Percentiles rank a stretch among this genome's conserved stretches.
Evolutionary conservation across 2,888 invertebrate species (phyloP).

Genomic region (Brassicogethes aeneus): DNA sequence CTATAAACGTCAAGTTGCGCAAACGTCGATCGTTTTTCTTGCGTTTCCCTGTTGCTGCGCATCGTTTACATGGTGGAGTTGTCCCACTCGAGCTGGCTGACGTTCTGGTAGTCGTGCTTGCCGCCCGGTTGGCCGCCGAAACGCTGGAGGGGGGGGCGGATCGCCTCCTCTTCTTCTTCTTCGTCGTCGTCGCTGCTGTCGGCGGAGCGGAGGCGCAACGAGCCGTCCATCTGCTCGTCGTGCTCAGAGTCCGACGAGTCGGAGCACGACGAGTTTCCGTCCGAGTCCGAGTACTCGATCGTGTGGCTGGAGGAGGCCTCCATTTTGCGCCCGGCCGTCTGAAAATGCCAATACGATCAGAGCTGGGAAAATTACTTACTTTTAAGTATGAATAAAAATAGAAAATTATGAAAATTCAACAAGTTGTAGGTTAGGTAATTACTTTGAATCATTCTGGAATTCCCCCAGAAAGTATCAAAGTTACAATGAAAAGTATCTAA

Average conservation of each 20-base stretch:
- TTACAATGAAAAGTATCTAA: too few relatives aligned
- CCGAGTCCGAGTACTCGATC: conserved; percentile 34
- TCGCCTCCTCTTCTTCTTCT: conserved; percentile 28
- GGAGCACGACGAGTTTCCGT: conserved; percentile 37
- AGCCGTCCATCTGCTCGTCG: conserved; percentile 35
- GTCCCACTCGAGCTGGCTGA: conserved; percentile 71
- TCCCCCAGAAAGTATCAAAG: too few relatives aligned
- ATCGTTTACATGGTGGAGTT: conserved; percentile 63
- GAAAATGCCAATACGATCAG: conserved; percentile 11
- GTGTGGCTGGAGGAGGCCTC: conserved; percentile 31
- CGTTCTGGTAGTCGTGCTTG: conserved; percentile 57
- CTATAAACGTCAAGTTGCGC: too few relatives aligned
- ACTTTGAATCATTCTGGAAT: too few relatives aligned
- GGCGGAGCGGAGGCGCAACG: conserved; percentile 45
- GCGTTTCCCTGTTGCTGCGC: conserved; percentile 3
- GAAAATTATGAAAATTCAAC: too few relatives aligned
- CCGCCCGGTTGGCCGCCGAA: conserved; percentile 32
- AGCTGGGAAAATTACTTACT: too few relatives aligned
- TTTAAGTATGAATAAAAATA: too few relatives aligned
- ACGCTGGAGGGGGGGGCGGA: neutral
- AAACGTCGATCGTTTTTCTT: too few relatives aligned
- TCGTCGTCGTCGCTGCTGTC: conserved; percentile 51
- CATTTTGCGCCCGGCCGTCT: conserved; percentile 37
- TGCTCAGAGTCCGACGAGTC: conserved; percentile 38
- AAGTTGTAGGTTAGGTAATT: too few relatives aligned